Conservation (phyloP, 2,797 vertebrate genomes). For the Rhinatrema bivittatum region DNA sequence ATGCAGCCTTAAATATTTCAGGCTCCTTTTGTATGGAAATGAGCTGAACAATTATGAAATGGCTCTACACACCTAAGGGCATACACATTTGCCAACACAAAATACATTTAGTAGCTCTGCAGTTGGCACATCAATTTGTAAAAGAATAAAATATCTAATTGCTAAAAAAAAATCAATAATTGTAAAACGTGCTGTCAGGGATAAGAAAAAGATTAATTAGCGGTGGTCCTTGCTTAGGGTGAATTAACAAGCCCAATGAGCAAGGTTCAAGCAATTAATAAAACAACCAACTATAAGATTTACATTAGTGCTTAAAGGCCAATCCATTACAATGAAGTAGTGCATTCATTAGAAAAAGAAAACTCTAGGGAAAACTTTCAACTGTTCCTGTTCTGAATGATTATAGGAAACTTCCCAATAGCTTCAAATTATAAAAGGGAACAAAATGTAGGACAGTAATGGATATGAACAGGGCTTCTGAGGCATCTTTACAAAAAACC, state of each 20-base stretch:
- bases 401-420: not conserved
- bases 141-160: slow-evolving; percentile 26
- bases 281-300: slow-evolving; percentile 4
- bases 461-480: too few species aligned
- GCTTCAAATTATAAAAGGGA: not conserved
- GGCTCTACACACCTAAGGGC: not conserved
- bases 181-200: slow-evolving; percentile 18
- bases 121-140: slow-evolving; percentile 2
- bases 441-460: rapidly evolving
- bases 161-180: slow-evolving; percentile 22
- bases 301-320: slow-evolving; percentile 10
- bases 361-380: not conserved
- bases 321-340: not conserved
- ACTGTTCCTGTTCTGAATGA: not conserved
- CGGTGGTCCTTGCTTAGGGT: slow-evolving; percentile 7
- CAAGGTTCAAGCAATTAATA: slow-evolving; percentile 22
- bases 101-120: slow-evolving; percentile 1
- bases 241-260: slow-evolving; percentile 12
- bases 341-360: slow-evolving; percentile 2
- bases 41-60: not conserved
- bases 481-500: too few species aligned
- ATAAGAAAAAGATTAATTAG: slow-evolving; percentile 33
- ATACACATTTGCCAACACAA: not conserved
- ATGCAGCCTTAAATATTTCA: not conserved
- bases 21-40: not conserved